Evolutionary conservation across 2,888 invertebrate genomes (phyloP).

Genomic region (Stenurella melanura): DNA sequence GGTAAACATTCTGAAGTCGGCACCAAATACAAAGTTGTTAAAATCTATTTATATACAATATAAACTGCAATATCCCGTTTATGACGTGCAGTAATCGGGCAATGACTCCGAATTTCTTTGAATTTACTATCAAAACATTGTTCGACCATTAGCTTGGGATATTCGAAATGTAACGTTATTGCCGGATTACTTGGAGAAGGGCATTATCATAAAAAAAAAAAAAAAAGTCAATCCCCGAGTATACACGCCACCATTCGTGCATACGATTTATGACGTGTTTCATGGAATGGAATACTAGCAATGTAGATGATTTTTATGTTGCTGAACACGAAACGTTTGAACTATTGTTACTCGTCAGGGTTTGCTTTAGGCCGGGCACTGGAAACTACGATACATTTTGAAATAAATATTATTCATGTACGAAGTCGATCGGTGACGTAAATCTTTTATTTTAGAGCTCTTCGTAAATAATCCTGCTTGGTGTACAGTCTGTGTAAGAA

Average conservation of each 20-base stretch:
- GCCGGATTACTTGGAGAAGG: background rate
- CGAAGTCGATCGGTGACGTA: too few relatives aligned
- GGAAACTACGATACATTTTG: background rate
- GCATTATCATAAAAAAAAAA: background rate
- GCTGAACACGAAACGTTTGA: background rate
- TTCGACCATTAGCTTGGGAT: background rate
- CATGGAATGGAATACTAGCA: slow-evolving; percentile 14
- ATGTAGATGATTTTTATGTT: slow-evolving; percentile 8
- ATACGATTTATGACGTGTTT: slow-evolving; percentile 7
- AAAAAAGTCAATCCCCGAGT: slow-evolving; percentile 7
- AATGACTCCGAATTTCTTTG: slow-evolving; percentile 11
- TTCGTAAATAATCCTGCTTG: too few relatives aligned
- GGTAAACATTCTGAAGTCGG: background rate
- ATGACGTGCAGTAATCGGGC: slow-evolving; percentile 19
- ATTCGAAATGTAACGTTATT: background rate
- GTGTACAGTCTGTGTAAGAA: too few relatives aligned
- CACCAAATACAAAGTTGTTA: background rate
- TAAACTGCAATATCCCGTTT: background rate
- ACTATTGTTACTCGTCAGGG: background rate
- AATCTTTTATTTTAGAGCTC: too few relatives aligned
- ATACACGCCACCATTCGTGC: background rate
- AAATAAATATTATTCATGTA: background rate
- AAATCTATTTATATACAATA: background rate
- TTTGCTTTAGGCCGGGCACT: background rate
- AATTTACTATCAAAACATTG: slow-evolving; percentile 4